These are phyloP conservation scores for Vannuccia rotundouncinata DNA, from an alignment of 2,888 invertebrate species.

Conservation along the genomic window DNA sequence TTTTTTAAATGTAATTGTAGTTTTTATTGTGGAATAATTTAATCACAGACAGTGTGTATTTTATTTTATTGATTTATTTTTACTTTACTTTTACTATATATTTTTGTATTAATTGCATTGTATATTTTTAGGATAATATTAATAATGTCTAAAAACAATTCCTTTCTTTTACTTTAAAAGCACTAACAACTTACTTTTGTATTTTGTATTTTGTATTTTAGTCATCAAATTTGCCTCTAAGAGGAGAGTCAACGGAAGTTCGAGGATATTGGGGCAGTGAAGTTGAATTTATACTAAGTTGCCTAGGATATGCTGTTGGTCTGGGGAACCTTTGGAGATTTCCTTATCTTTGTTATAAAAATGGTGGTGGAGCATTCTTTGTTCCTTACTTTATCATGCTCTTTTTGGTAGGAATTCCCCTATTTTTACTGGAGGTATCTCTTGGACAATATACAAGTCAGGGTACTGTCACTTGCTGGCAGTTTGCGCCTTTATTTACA, in stretches of 20 bases:
- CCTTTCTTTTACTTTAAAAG: no score
- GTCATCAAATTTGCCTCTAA: no score
- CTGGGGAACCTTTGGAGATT: constrained; percentile 62
- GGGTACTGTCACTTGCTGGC: constrained; percentile 56
- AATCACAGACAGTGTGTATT: no score
- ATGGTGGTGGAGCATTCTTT: constrained; percentile 54
- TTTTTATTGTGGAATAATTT: no score
- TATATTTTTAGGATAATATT: no score
- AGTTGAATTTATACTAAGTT: constrained; percentile 59
- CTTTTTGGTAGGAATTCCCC: constrained; percentile 52
- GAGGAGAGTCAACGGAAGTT: constrained; percentile 58
- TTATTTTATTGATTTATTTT: no score
- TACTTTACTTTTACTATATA: no score
- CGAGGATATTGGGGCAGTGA: constrained; percentile 59
- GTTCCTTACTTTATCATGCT: constrained; percentile 54
- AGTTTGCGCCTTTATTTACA: constrained; percentile 53
- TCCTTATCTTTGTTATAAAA: constrained; percentile 59
- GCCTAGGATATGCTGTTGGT: constrained; percentile 50
- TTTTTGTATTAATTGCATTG: no score
- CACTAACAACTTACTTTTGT: no score
- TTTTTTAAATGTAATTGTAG: no score
- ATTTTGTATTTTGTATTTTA: no score
- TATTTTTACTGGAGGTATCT: constrained; percentile 54
- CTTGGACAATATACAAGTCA: constrained; percentile 53
- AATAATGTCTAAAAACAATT: no score